Conservation (phyloP, 1,140 invertebrate species). For the Bombus sibiricus region DNA sequence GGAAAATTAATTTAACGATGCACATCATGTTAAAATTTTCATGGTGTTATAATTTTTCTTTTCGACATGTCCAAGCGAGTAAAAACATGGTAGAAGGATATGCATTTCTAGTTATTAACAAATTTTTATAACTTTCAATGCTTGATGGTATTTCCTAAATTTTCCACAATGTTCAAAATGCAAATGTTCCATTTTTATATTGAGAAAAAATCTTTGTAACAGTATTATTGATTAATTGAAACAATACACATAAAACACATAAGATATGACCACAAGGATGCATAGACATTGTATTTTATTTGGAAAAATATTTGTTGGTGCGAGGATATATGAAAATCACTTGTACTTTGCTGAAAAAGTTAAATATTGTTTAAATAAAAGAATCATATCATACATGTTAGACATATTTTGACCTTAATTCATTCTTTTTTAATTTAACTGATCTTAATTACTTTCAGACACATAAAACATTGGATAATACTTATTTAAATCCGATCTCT, state of each 20-base stretch:
- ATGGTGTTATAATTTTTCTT: conserved; percentile 42
- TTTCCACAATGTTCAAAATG: not conserved
- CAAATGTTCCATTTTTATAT: conserved; percentile 35
- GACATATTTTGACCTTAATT: not conserved
- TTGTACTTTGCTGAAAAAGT: conserved; percentile 70
- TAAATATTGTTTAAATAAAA: conserved; percentile 75
- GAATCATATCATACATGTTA: conserved; percentile 60
- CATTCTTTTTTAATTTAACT: not conserved
- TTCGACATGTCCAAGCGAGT: conserved; percentile 46
- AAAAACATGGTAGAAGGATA: conserved; percentile 5
- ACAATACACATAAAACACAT: conserved; percentile 35
- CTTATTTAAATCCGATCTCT: not conserved
- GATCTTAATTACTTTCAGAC: not conserved
- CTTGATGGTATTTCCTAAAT: conserved; percentile 8
- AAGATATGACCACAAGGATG: conserved; percentile 48
- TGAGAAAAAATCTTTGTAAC: conserved; percentile 37
- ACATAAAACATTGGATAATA: too few relatives aligned
- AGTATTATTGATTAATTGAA: conserved; percentile 54
- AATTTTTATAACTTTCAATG: conserved; percentile 1
- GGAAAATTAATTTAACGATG: conserved; percentile 16
- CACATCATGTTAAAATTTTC: conserved; percentile 36
- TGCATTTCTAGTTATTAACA: conserved; percentile 22
- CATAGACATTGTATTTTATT: conserved; percentile 66
- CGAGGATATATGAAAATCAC: conserved; percentile 65
- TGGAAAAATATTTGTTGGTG: conserved; percentile 68